Conservation (phyloP, 2,888 invertebrate genomes). For the Parnassius orleans region DNA sequence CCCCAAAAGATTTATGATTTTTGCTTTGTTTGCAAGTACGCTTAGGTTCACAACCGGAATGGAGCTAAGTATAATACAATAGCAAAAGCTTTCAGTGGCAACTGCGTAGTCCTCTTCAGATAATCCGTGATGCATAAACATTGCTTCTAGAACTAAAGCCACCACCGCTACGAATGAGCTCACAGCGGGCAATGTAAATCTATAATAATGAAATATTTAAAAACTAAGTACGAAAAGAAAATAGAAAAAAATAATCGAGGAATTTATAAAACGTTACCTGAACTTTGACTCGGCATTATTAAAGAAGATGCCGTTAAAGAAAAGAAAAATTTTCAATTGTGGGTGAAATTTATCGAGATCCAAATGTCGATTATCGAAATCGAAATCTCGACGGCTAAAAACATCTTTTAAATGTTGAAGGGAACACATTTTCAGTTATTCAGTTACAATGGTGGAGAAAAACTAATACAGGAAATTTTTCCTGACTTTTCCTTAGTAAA, state of each 20-base stretch:
- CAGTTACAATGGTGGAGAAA: no score
- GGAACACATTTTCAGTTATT: conserved; percentile 31
- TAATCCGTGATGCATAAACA: conserved; percentile 44
- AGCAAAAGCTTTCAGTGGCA: conserved; percentile 37
- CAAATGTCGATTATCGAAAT: conserved; percentile 41
- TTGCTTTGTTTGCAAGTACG: conserved; percentile 32
- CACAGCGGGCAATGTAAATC: conserved; percentile 48
- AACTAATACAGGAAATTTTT: no score
- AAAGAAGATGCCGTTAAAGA: conserved; percentile 53
- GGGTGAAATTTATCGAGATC: no score
- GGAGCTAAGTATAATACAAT: conserved; percentile 42
- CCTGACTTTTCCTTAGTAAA: no score
- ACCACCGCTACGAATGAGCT: conserved; percentile 35
- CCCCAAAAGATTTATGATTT: conserved; percentile 40
- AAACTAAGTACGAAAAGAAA: no score
- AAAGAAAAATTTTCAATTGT: conserved; percentile 36
- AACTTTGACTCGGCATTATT: conserved; percentile 43
- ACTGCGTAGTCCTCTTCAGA: not conserved
- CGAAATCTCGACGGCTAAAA: conserved; percentile 37
- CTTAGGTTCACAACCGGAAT: conserved; percentile 40
- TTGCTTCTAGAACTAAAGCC: conserved; percentile 37
- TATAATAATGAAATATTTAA: conserved; percentile 1
- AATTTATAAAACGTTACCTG: conserved; percentile 40
- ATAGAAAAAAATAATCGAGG: no score
- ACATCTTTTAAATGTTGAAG: conserved; percentile 11